Conservation (phyloP, 2,113 vertebrate species). For the Xiphophorus maculatus region DNA sequence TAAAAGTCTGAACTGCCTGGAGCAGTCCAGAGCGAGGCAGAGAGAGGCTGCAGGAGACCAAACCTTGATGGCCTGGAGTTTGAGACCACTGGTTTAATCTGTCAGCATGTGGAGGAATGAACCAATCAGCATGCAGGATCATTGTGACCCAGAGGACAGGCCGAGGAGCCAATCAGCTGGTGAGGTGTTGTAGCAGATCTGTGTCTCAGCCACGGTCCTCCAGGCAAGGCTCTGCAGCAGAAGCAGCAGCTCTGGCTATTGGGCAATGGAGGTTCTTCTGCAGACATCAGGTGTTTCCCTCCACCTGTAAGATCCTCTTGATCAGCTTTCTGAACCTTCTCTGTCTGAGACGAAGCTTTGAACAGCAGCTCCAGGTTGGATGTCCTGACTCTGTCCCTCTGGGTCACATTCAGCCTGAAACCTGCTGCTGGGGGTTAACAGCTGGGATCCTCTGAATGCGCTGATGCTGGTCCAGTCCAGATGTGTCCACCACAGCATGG, state of each 20-base stretch:
- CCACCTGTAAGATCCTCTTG: neutral
- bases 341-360: neutral
- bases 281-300: too few relatives aligned
- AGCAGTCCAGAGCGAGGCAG: too few relatives aligned
- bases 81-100: too few relatives aligned
- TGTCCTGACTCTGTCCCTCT: neutral
- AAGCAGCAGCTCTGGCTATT: too few relatives aligned
- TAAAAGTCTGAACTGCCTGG: too few relatives aligned
- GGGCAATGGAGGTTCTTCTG: too few relatives aligned
- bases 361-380: neutral
- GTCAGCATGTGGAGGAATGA: slow-evolving; percentile 25
- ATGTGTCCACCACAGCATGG: neutral
- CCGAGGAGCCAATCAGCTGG: neutral
- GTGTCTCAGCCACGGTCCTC: too few relatives aligned
- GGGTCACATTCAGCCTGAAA: slow-evolving; percentile 41
- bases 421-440: neutral
- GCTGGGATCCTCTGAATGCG: slow-evolving; percentile 5
- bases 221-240: too few relatives aligned
- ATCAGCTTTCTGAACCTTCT: neutral
- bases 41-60: too few relatives aligned
- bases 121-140: slow-evolving; percentile 17
- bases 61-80: too few relatives aligned
- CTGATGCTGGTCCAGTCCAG: slow-evolving; percentile 14
- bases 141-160: slow-evolving; percentile 35
- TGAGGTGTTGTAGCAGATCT: too few relatives aligned